A percentile compares a stretch with the other conserved stretches of the same genome.
Conservation (phyloP, 2,797 vertebrate species). For the Hippoglossus hippoglossus region DNA sequence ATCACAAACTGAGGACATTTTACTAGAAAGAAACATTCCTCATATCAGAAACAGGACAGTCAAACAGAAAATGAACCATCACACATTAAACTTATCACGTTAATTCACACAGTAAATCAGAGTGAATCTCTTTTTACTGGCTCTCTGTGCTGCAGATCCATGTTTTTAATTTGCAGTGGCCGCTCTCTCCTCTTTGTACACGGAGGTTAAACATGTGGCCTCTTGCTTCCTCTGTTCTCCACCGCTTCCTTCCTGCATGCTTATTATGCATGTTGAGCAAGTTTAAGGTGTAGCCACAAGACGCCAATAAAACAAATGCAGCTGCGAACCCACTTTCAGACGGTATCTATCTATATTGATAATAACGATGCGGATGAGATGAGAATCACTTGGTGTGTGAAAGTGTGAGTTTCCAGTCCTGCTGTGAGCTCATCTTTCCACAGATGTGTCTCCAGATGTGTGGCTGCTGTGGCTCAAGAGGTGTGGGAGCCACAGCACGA, state of each 20-base stretch:
- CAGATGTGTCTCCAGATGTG: no score
- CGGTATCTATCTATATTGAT: neutral
- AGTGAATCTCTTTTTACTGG: neutral
- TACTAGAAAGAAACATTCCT: no score
- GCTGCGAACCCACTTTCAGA: no score
- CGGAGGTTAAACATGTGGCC: conserved; percentile 60
- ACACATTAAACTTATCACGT: no score
- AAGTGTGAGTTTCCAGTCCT: no score
- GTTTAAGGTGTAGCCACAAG: conserved; percentile 49
- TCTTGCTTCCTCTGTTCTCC: conserved; percentile 62
- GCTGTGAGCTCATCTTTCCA: no score
- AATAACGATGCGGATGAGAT: neutral
- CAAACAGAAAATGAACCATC: no score
- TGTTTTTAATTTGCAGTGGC: conserved; percentile 32
- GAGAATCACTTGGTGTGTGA: neutral
- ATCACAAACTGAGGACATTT: no score
- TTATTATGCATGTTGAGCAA: conserved; percentile 60
- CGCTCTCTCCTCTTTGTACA: conserved; percentile 33
- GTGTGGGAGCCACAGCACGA: neutral
- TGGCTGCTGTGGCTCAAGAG: neutral
- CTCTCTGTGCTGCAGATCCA: neutral
- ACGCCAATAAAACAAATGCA: neutral
- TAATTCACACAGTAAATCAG: neutral
- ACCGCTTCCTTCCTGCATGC: conserved; percentile 74
- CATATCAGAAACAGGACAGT: no score